Conservation (phyloP, 2,113 vertebrate genomes). For the Nesogale talazaci region DNA sequence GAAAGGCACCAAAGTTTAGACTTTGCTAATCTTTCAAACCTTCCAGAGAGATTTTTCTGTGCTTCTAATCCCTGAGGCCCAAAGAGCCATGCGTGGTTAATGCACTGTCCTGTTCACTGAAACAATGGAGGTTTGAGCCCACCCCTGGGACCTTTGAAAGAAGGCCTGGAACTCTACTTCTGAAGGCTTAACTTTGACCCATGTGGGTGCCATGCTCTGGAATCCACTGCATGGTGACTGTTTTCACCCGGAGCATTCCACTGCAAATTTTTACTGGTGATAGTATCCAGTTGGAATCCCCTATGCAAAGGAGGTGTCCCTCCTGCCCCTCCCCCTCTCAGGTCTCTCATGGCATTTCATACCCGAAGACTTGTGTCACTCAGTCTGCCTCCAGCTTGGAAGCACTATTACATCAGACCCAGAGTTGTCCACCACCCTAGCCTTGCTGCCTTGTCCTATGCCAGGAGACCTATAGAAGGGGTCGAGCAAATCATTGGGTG, state of each 20-base stretch:
- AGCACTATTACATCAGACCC: background rate
- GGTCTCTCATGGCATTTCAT: background rate
- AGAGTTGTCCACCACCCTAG: background rate
- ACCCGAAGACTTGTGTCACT: background rate
- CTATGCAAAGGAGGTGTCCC: accelerated
- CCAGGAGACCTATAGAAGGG: background rate
- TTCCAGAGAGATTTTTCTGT: constrained; percentile 62
- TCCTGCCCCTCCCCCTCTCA: background rate
- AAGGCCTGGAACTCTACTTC: background rate
- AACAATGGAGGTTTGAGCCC: background rate
- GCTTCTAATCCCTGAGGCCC: constrained; percentile 7
- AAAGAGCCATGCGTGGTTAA: background rate
- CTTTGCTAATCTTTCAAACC: constrained; percentile 64
- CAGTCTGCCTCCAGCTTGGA: background rate
- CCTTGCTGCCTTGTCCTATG: background rate
- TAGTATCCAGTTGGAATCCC: background rate
- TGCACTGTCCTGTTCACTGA: background rate
- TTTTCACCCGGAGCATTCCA: constrained; percentile 10
- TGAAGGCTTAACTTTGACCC: background rate
- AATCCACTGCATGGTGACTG: background rate
- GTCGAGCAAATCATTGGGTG: background rate
- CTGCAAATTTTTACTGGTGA: constrained; percentile 57
- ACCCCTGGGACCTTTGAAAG: background rate
- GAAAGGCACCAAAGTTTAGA: constrained; percentile 53
- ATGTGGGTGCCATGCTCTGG: background rate